Evolutionary conservation across 2,797 vertebrate genomes (phyloP), one percentile per base, ranked within the genome.

Genomic region (Pseudochirops cupreus): DNA sequence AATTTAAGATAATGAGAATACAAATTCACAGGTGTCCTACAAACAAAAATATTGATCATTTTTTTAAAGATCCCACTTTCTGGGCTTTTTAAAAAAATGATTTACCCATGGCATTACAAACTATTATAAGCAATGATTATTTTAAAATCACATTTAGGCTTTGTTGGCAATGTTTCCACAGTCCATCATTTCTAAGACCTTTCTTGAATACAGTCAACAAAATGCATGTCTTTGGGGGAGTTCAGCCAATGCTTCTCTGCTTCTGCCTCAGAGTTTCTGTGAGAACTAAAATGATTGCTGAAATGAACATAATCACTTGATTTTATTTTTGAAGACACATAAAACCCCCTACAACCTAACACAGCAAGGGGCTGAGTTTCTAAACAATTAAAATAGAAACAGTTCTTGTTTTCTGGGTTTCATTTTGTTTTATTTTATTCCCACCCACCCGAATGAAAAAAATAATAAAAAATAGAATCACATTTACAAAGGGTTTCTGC

Each of bases 391-490:
- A 92, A 94, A 74, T 46, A 92, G 92, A 95, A 97, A 92, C 59
- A 95, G 29, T 93, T 56, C 28, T 91, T 54, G 31, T 29, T 54
- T 28, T 33, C 89, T 56, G 11, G 26, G 31, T 26, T 67, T 53
- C n/a, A 13, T 54, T 82, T 90, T 92, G 90, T 39, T 91, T 46
- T 46, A 46, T 39, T 91, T 46, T 46, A 46, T 82, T 74, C 67
- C 7, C 33, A 57, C 56, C 56, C 21, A 21, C 39, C 39, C 39
- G 58, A 89, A 82, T 91, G 56, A 53, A 52, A 96, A 93, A 46
- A 26, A 59, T 93, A 92, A 92, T 92, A 93, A 94, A 96, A 11
- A 93, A 53, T 89, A n/a, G 96, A 94, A 90, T 50, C 89, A 90
- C 56, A 92, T 89, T 94, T 59, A 33, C 91, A 58, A 67, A 91